These are phyloP conservation scores for Metellina segmentata DNA, from an alignment of 2,888 invertebrate species.

Conservation along the genomic window DNA sequence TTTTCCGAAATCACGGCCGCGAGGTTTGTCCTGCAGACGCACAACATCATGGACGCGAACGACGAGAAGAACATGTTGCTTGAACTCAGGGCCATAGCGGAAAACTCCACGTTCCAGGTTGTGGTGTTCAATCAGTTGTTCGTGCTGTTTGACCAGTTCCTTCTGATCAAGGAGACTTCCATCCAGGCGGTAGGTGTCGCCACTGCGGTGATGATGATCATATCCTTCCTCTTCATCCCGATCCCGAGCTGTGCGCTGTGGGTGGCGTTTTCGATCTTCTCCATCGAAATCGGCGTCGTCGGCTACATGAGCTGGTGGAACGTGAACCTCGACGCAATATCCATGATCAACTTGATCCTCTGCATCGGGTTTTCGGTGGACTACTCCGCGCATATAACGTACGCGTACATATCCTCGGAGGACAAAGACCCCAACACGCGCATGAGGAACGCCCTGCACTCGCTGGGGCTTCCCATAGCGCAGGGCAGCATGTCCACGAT, in stretches of 20 bases:
- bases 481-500: conserved; percentile 96
- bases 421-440: conserved; percentile 88
- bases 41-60: conserved; percentile 93
- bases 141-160: conserved; percentile 96
- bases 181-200: conserved; percentile 94
- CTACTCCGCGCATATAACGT: conserved; percentile 97
- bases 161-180: conserved; percentile 92
- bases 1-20: conserved; percentile 90
- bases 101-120: conserved; percentile 89
- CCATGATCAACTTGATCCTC: conserved; percentile 98
- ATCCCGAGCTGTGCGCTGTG: conserved; percentile 94
- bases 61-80: conserved; percentile 95
- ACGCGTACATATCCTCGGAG: conserved; percentile 95
- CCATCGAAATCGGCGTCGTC: conserved; percentile 95
- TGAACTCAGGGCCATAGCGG: conserved; percentile 88
- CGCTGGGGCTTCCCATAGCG: conserved; percentile 93
- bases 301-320: conserved; percentile 98
- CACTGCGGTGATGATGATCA: conserved; percentile 95
- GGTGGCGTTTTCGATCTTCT: conserved; percentile 96
- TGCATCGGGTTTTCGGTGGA: conserved; percentile 98
- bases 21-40: conserved; percentile 92
- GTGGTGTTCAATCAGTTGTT: conserved; percentile 97
- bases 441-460: conserved; percentile 92
- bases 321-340: conserved; percentile 95
- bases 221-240: conserved; percentile 95